phyloP scores from a whole-genome alignment of 2,888 invertebrate genomes.

The Hesperia comma region DNA sequence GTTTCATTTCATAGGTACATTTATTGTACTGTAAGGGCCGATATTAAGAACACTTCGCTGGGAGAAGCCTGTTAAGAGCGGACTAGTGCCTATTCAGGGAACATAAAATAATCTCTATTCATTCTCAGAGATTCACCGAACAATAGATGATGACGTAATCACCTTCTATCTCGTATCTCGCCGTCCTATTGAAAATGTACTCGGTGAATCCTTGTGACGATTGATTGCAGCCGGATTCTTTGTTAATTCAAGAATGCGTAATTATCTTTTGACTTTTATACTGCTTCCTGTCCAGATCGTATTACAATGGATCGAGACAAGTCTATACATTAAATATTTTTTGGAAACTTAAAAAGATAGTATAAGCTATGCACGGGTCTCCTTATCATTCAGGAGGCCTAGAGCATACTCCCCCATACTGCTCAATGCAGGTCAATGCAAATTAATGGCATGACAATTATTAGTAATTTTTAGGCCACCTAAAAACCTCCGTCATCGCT shows the following conservation, averaged over 20 bases:
- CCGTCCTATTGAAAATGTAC: conserved; percentile 43
- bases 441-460: no score
- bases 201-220: conserved; percentile 51
- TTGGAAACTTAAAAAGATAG: no score
- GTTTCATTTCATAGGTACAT: conserved; percentile 29
- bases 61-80: conserved; percentile 28
- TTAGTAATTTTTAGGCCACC: no score
- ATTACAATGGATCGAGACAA: no score
- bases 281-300: neutral
- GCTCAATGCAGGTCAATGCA: no score
- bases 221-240: conserved; percentile 21
- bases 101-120: conserved; percentile 39
- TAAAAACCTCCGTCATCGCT: no score
- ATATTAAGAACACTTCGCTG: conserved; percentile 31
- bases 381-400: no score
- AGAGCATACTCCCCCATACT: no score
- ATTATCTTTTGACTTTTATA: conserved; percentile 6
- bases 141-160: conserved; percentile 45
- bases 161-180: conserved; percentile 42
- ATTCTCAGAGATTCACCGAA: conserved; percentile 40
- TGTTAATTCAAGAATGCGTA: conserved; percentile 16
- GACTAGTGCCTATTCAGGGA: conserved; percentile 32
- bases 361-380: no score
- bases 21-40: conserved; percentile 34
- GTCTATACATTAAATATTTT: no score